A percentile compares a stretch with the other conserved stretches of the same genome.
Conservation (phyloP, 2,797 vertebrate genomes). For the Myiotriccus ornatus region DNA sequence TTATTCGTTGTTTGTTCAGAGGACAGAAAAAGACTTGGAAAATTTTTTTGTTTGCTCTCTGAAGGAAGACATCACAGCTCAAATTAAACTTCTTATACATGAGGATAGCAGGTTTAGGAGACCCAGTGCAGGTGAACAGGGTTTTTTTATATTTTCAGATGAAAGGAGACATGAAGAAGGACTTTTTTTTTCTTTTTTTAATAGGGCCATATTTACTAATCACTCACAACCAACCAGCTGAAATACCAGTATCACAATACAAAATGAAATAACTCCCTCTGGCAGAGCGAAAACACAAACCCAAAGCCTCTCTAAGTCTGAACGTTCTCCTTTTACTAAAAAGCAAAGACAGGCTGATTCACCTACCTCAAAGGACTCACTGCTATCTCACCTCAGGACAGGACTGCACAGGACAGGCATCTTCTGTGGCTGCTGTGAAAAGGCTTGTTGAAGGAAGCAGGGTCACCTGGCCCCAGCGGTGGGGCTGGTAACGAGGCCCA, state of each 20-base stretch:
- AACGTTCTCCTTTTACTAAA: background rate
- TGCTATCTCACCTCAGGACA: fast-evolving
- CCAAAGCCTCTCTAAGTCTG: background rate
- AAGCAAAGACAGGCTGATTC: fast-evolving
- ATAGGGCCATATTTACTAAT: background rate
- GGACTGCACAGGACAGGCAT: background rate
- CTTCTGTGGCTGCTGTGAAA: background rate
- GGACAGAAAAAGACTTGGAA: background rate
- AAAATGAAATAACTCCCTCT: background rate
- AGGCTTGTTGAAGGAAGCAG: background rate
- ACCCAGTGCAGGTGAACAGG: background rate
- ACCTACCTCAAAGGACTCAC: fast-evolving
- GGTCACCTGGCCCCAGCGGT: background rate
- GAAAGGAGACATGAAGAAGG: background rate
- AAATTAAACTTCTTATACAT: background rate
- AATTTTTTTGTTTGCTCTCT: background rate
- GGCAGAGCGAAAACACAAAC: background rate
- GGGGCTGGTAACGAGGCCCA: background rate
- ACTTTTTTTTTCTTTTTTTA: background rate
- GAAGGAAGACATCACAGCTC: background rate
- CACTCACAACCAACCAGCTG: background rate
- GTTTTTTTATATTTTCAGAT: background rate
- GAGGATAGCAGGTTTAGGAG: background rate
- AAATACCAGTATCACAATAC: background rate
- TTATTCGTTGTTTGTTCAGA: background rate